Conservation (phyloP, 2,113 vertebrate species). For the Oophaga pumilio region DNA sequence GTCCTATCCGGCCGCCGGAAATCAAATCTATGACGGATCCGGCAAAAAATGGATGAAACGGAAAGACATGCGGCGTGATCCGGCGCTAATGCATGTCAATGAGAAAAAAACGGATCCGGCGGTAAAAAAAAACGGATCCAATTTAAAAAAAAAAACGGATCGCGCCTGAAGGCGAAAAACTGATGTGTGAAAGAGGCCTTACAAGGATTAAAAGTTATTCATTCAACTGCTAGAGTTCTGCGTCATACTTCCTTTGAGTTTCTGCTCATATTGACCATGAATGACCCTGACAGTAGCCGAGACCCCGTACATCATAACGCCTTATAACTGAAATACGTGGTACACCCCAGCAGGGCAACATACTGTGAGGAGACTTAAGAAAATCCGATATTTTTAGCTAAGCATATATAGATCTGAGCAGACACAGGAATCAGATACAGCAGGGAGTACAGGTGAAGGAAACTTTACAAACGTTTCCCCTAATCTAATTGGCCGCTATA, state of each 20-base stretch:
- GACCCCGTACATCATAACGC: background rate
- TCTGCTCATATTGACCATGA: background rate
- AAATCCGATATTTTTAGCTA: background rate
- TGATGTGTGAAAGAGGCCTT: too few species aligned
- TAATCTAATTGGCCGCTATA: background rate
- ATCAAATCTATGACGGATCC: too few species aligned
- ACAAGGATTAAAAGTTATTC: too few species aligned
- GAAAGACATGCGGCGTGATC: too few species aligned
- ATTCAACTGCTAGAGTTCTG: too few species aligned
- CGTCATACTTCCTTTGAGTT: background rate
- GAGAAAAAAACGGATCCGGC: too few species aligned
- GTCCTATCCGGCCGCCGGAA: too few species aligned
- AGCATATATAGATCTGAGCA: background rate
- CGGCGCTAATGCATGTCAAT: too few species aligned
- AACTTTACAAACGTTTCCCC: background rate
- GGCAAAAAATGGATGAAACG: too few species aligned
- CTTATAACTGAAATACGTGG: background rate
- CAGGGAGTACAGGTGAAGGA: background rate
- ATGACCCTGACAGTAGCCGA: background rate
- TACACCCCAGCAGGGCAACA: background rate
- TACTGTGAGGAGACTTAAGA: background rate
- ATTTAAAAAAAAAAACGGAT: too few species aligned
- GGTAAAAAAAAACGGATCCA: too few species aligned
- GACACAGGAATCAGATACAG: background rate
- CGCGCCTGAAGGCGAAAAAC: too few species aligned